Evolutionary conservation across 2,113 vertebrate species (phyloP).

Genomic region (Panthera uncia): DNA sequence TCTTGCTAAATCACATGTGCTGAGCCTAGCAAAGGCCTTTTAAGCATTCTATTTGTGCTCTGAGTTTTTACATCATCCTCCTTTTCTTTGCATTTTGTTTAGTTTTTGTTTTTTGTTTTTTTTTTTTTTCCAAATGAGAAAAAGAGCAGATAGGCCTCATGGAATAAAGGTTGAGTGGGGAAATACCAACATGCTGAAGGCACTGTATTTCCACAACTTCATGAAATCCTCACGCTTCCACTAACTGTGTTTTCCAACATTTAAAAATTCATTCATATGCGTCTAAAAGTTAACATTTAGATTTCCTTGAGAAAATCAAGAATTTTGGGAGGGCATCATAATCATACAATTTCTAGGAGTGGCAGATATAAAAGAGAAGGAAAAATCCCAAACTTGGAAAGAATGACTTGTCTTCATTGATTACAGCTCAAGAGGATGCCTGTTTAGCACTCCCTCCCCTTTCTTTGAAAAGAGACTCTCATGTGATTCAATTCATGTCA

Average conservation of each 20-base stretch:
- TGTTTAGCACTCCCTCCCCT: not conserved
- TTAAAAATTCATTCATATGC: slow-evolving; percentile 11
- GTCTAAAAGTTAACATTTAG: not conserved
- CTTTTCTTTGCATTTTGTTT: not conserved
- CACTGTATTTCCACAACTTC: not conserved
- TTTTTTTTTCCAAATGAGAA: not conserved
- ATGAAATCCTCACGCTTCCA: not conserved
- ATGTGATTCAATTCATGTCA: not conserved
- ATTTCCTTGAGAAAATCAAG: not conserved
- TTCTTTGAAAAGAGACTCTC: not conserved
- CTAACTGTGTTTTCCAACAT: not conserved
- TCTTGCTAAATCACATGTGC: not conserved
- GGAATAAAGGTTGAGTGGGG: not conserved
- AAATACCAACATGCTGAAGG: not conserved
- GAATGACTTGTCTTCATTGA: not conserved
- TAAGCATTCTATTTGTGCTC: not conserved
- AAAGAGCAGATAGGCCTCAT: not conserved
- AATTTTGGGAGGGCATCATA: not conserved
- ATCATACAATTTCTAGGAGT: not conserved
- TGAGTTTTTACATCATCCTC: not conserved
- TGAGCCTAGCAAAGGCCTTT: not conserved
- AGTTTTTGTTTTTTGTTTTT: not conserved
- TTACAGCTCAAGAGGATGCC: not conserved
- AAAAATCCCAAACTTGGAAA: not conserved
- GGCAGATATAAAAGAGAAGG: not conserved